Conservation (phyloP, 2,113 vertebrate genomes). For the Brevimyrus niger region DNA sequence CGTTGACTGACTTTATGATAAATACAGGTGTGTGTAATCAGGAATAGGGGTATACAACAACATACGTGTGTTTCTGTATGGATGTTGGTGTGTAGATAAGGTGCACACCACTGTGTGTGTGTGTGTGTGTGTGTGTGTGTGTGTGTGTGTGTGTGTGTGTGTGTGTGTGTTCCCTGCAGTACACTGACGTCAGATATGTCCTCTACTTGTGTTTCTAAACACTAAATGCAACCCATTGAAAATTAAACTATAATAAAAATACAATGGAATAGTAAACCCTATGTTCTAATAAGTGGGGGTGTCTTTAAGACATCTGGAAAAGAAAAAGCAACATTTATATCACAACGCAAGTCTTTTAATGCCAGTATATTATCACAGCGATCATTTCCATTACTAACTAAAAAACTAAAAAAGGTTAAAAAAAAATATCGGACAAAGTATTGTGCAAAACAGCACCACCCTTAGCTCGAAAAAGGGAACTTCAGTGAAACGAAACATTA, state of each 20-base stretch:
- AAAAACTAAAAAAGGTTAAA: neutral
- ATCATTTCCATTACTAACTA: neutral
- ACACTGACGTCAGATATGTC: neutral
- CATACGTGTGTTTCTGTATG: neutral
- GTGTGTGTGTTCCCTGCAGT: neutral
- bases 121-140: no score
- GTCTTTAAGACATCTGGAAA: neutral
- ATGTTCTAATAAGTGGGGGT: neutral
- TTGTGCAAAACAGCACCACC: neutral
- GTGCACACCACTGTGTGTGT: no score
- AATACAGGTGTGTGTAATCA: neutral
- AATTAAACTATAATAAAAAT: neutral
- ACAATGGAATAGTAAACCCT: neutral
- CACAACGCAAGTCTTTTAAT: neutral
- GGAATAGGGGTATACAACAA: neutral
- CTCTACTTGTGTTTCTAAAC: neutral
- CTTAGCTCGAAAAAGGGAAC: neutral
- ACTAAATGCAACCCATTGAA: neutral
- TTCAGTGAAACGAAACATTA: neutral
- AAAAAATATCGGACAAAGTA: neutral
- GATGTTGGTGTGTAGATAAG: neutral
- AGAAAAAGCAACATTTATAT: no score
- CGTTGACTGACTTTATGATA: neutral
- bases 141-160: neutral
- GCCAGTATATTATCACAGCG: neutral